Base-by-base conservation (phyloP, 2,113 vertebrate genomes). In the Cynopterus brachyotis region DNA sequence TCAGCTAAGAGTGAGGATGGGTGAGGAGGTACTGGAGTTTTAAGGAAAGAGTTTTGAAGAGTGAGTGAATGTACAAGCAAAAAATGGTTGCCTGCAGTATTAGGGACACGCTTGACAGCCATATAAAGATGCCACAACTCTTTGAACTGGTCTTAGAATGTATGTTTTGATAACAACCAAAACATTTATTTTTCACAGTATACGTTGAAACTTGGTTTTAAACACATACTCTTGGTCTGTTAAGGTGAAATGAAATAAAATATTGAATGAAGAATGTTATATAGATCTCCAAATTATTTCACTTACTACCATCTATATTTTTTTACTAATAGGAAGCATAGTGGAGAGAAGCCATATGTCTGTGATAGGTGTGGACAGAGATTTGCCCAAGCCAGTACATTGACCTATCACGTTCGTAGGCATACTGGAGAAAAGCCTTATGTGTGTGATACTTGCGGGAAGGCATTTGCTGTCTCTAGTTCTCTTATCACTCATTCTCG, bases 391-490 rank as follows among this genome's bases (percentile, higher is more conserved):
- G 99, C 99, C 98, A 99, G 99, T 98, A 99, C 99, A 0, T 95
- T 99, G 97, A 99, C 99, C 16, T 99, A 99, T 95, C 99, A 99
- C 55, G 99, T 99, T 93, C 99, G 99, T 0, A 99, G 99, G 2
- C 99, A 99, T 98, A 99, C 99, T 0, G 99, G 99, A 0, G 99
- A 99, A 98, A 99, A 99, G 69, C 99, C 99, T 0, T 99, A 99
- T 5, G 99, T 99, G 40, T 99, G 99, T 0, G 99, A 99, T 91
- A 99, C 99, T 10, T 99, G 99, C 6, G 99, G 99, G 28, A 99
- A 99, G 98, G 99, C 99, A 9, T 99, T 99, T 95, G 99, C 99
- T 0, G 99, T 99, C 55, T 99, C 99, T 16, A 99, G 99, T 95
- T 99, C 99, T 1, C 99, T 99, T 96, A 99, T 99, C 97, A 99